Conservation (phyloP, 2,113 vertebrate species). For the Psophia crepitans region DNA sequence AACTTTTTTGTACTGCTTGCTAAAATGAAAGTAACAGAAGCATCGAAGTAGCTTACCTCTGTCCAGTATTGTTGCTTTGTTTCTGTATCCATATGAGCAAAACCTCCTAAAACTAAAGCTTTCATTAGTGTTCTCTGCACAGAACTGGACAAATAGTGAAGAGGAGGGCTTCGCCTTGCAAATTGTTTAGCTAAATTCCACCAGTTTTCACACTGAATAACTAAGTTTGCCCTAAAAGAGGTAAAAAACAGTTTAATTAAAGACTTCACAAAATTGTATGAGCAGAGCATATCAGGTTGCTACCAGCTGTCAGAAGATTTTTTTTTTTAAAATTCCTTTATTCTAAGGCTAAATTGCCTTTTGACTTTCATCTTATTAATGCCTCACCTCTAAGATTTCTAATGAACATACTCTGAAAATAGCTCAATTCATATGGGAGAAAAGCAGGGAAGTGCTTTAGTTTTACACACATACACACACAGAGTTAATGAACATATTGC, state of each 20-base stretch:
- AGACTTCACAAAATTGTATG: background rate
- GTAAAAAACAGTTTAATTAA: background rate
- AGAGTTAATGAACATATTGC: constrained; percentile 26
- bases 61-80: constrained; percentile 98
- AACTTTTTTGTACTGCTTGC: background rate
- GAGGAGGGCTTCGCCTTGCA: constrained; percentile 90
- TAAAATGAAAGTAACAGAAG: background rate
- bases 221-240: constrained; percentile 88
- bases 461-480: constrained; percentile 10
- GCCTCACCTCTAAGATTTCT: background rate
- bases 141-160: constrained; percentile 92
- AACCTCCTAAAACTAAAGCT: constrained; percentile 94
- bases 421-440: background rate
- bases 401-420: background rate
- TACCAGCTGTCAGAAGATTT: background rate
- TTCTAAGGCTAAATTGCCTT: background rate
- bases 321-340: background rate
- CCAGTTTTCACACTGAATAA: constrained; percentile 98
- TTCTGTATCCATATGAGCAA: constrained; percentile 97
- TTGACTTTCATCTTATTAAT: background rate
- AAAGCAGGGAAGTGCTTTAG: constrained; percentile 42
- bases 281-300: background rate
- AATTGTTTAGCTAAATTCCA: constrained; percentile 98
- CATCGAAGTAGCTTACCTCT: constrained; percentile 78
- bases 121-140: constrained; percentile 97